Conservation (phyloP, 2,888 invertebrate species). For the Kryphioiulus occultus region DNA sequence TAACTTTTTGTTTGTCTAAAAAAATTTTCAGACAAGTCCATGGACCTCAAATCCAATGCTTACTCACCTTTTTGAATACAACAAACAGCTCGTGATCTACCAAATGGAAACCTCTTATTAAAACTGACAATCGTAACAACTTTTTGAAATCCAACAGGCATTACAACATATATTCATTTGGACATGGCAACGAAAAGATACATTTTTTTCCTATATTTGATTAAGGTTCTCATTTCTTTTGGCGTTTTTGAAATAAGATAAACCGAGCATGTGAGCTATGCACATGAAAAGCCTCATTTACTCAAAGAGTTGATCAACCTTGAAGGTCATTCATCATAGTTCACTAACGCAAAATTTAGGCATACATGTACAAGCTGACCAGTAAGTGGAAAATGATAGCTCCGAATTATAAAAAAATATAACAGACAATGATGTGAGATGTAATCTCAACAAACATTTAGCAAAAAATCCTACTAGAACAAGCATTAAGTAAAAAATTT, state of each 20-base stretch:
- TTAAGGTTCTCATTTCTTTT: neutral
- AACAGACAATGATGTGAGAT: neutral
- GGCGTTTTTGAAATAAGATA: neutral
- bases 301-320: constrained; percentile 15
- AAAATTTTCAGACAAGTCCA: neutral
- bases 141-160: neutral
- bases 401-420: neutral
- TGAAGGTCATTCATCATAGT: neutral
- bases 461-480: neutral
- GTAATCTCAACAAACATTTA: neutral
- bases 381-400: neutral
- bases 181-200: neutral
- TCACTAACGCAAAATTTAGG: neutral
- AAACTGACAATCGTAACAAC: neutral
- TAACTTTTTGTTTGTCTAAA: neutral
- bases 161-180: neutral
- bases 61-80: neutral
- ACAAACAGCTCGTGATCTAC: neutral
- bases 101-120: neutral
- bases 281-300: neutral
- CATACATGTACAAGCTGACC: neutral
- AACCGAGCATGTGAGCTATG: neutral
- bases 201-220: neutral
- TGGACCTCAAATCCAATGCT: neutral
- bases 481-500: too few species aligned